Evolutionary conservation across 2,888 invertebrate species (phyloP).

Genomic region (Strigamia maritima): DNA sequence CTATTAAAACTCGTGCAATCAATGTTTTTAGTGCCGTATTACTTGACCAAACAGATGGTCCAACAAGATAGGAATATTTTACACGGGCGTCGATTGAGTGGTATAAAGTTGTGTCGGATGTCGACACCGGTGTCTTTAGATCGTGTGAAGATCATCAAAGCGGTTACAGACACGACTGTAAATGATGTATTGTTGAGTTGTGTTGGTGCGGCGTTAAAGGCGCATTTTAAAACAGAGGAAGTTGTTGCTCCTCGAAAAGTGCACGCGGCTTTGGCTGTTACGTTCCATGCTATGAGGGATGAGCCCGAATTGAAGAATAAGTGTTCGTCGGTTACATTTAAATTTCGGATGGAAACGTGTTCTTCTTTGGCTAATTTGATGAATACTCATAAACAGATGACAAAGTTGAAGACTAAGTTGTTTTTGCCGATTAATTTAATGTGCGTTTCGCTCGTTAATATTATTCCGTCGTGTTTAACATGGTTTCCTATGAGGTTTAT

Average conservation of each 20-base stretch:
- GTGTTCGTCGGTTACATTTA: background rate
- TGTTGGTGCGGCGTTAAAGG: background rate
- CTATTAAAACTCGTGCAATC: background rate
- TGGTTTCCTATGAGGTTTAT: background rate
- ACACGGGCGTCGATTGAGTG: background rate
- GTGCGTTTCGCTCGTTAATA: background rate
- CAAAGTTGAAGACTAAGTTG: background rate
- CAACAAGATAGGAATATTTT: background rate
- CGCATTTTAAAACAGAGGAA: background rate
- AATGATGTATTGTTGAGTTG: background rate
- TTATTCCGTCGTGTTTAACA: background rate
- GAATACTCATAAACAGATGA: background rate
- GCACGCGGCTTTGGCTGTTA: background rate
- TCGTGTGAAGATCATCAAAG: background rate
- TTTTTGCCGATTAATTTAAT: background rate
- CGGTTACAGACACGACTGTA: background rate
- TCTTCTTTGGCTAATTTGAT: background rate
- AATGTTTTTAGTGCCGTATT: background rate
- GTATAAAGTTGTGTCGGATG: background rate
- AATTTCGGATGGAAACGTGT: background rate
- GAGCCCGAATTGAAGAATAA: background rate
- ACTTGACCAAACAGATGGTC: background rate
- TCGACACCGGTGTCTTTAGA: background rate
- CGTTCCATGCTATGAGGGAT: background rate
- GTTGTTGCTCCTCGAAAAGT: background rate